A percentile compares a stretch with the other conserved stretches of the same genome.
Conservation (phyloP, 2,797 vertebrate genomes). For the Protosalanx chinensis region DNA sequence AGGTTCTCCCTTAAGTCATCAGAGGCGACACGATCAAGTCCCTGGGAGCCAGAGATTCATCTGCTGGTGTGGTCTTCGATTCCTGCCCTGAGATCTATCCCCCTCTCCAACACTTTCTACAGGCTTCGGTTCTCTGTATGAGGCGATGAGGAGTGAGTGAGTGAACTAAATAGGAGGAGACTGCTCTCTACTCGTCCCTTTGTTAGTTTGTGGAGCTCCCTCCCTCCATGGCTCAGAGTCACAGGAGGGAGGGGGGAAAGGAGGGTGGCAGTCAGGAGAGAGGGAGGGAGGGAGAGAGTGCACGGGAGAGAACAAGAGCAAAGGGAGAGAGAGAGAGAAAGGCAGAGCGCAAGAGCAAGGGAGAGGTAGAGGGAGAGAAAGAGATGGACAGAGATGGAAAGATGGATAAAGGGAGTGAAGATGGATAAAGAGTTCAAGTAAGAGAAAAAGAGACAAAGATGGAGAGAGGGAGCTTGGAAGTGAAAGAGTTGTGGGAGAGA, state of each 20-base stretch:
- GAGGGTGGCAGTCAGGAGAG: slow-evolving; percentile 37
- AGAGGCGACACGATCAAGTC: slow-evolving; percentile 30
- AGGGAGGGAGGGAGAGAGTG: slow-evolving; percentile 12
- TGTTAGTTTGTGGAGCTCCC: slow-evolving; percentile 50
- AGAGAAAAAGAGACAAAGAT: background rate
- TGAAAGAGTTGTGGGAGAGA: no score
- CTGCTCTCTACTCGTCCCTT: slow-evolving; percentile 49
- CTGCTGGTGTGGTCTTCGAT: slow-evolving; percentile 54
- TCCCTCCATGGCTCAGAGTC: slow-evolving; percentile 55
- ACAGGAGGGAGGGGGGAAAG: slow-evolving; percentile 47
- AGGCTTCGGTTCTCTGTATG: slow-evolving; percentile 18
- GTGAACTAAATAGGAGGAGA: slow-evolving; percentile 21
- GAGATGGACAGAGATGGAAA: background rate
- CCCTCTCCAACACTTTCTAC: slow-evolving; percentile 7
- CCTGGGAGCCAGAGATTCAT: slow-evolving; percentile 30
- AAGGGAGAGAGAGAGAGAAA: slow-evolving; percentile 5
- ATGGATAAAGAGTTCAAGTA: slow-evolving; percentile 4
- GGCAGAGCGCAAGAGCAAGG: background rate
- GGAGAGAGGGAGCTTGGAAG: no score
- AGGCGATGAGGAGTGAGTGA: slow-evolving; percentile 19
- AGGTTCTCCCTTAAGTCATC: slow-evolving; percentile 28
- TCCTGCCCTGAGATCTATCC: slow-evolving; percentile 25
- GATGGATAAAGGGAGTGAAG: background rate
- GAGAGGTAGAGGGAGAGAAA: no score
- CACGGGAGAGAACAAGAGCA: background rate